Evolutionary conservation across 1,140 invertebrate genomes (phyloP).

Genomic region (Eriosoma lanigerum): DNA sequence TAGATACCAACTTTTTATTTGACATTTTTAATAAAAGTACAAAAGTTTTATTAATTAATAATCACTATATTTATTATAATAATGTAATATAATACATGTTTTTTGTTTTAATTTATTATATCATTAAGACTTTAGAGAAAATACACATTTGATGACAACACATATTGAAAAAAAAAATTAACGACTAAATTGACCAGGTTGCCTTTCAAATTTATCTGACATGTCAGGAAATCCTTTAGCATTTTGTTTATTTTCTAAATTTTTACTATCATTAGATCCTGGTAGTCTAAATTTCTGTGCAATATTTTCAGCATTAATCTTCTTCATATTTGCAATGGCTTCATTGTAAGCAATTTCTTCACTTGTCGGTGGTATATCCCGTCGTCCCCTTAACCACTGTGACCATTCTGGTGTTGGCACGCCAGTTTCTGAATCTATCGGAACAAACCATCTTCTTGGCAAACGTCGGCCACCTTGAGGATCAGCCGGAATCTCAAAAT

Average conservation of each 20-base stretch:
- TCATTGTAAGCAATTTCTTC: slow-evolving; percentile 74
- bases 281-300: slow-evolving; percentile 58
- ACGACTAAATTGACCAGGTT: neutral
- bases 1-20: too few species aligned
- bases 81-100: too few species aligned
- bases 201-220: slow-evolving; percentile 47
- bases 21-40: too few species aligned
- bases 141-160: too few species aligned
- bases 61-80: too few species aligned
- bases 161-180: too few species aligned
- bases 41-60: too few species aligned
- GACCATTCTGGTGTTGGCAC: slow-evolving; percentile 77
- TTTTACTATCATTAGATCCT: neutral
- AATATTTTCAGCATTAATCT: slow-evolving; percentile 72
- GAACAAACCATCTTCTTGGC: slow-evolving; percentile 71
- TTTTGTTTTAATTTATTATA: too few species aligned
- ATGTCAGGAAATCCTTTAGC: slow-evolving; percentile 45
- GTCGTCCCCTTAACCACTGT: slow-evolving; percentile 74
- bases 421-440: slow-evolving; percentile 62
- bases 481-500: slow-evolving; percentile 73
- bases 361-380: slow-evolving; percentile 68
- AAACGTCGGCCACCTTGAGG: slow-evolving; percentile 64
- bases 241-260: neutral
- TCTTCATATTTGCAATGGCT: slow-evolving; percentile 70
- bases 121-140: too few species aligned